A percentile compares a stretch with the other conserved stretches of the same genome.
These are phyloP conservation scores for Argya squamiceps DNA, from an alignment of 2,797 vertebrate species.

Conservation along the genomic window DNA sequence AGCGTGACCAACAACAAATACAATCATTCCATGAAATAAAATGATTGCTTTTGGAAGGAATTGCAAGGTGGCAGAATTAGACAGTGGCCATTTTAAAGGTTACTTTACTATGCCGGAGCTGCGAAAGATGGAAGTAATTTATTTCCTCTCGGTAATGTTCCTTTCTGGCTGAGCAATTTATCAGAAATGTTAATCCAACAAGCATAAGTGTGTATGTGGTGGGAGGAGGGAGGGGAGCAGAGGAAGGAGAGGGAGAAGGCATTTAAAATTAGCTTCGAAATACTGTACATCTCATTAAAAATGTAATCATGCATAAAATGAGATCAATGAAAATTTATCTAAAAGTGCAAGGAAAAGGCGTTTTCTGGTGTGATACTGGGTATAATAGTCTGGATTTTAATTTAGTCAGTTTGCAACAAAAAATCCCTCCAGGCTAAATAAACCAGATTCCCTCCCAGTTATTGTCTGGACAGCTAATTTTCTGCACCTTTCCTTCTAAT, in stretches of 20 bases:
- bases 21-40: slow-evolving; percentile 58
- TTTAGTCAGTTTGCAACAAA: slow-evolving; percentile 89
- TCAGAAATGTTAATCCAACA: slow-evolving; percentile 86
- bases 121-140: slow-evolving; percentile 79
- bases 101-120: slow-evolving; percentile 62
- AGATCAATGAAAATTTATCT: slow-evolving; percentile 93
- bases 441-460: slow-evolving; percentile 83
- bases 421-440: slow-evolving; percentile 87
- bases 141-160: slow-evolving; percentile 77
- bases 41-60: slow-evolving; percentile 71
- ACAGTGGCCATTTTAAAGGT: slow-evolving; percentile 75
- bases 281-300: slow-evolving; percentile 95
- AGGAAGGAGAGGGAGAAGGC: slow-evolving; percentile 77
- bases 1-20: slow-evolving; percentile 42
- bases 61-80: slow-evolving; percentile 74
- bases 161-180: slow-evolving; percentile 84
- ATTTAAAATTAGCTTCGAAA: slow-evolving; percentile 88
- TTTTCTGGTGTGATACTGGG: slow-evolving; percentile 86
- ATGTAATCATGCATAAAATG: slow-evolving; percentile 95
- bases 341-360: slow-evolving; percentile 86
- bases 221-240: slow-evolving; percentile 56
- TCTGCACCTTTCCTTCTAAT: slow-evolving; percentile 81
- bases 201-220: slow-evolving; percentile 66
- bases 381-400: slow-evolving; percentile 94
- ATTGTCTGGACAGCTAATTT: slow-evolving; percentile 87